Percentiles rank a stretch among this genome's conserved stretches.
Evolutionary conservation across 2,888 invertebrate genomes (phyloP).

Genomic region (Leptura quadrifasciata): DNA sequence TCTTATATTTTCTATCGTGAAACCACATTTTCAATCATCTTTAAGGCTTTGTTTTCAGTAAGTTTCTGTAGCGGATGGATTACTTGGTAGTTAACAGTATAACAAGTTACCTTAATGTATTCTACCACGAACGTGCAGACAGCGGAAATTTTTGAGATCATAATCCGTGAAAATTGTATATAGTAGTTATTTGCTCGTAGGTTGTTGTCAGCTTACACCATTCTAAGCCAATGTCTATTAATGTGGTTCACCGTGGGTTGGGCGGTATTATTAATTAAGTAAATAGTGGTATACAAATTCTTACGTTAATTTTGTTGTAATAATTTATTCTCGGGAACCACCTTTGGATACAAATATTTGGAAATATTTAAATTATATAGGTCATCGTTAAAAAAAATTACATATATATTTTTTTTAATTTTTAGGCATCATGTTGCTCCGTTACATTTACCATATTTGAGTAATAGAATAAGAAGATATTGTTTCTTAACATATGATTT

Average conservation of each 20-base stretch:
- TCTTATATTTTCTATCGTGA: slow-evolving; percentile 26
- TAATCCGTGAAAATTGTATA: slow-evolving; percentile 7
- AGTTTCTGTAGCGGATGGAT: slow-evolving; percentile 5
- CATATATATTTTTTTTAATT: too few species aligned
- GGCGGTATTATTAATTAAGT: not conserved
- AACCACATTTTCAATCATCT: slow-evolving; percentile 29
- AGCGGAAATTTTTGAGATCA: slow-evolving; percentile 6
- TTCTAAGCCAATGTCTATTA: not conserved
- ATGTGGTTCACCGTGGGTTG: not conserved
- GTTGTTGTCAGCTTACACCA: not conserved
- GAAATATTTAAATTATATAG: too few species aligned
- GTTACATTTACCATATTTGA: too few species aligned
- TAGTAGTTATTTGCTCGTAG: slow-evolving; percentile 3
- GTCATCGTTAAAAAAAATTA: too few species aligned
- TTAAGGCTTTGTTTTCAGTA: slow-evolving; percentile 9
- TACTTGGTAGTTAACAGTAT: not conserved
- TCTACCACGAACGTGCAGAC: slow-evolving; percentile 1
- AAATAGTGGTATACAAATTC: not conserved
- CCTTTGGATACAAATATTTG: too few species aligned
- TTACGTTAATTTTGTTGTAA: not conserved
- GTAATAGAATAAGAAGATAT: too few species aligned
- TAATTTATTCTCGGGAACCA: not conserved
- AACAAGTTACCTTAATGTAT: slow-evolving; percentile 3
- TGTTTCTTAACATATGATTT: too few species aligned
- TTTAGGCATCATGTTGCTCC: too few species aligned